These are phyloP conservation scores for Arctia plantaginis DNA, from an alignment of 2,888 invertebrate genomes.

Conservation along the genomic window DNA sequence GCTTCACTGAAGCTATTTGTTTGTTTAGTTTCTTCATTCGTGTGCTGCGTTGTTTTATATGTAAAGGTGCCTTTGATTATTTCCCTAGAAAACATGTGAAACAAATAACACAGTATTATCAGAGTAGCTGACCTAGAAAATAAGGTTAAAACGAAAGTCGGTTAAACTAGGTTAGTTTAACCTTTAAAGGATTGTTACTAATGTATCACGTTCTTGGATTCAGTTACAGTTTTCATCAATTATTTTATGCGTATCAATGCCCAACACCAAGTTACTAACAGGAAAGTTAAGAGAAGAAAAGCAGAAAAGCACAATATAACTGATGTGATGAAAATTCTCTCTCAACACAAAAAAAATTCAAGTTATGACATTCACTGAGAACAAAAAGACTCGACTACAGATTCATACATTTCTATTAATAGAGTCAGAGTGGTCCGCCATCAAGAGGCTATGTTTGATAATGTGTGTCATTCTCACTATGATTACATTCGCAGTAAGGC, in stretches of 20 bases:
- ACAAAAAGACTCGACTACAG: too few relatives aligned
- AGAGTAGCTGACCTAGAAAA: neutral
- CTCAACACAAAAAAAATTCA: too few relatives aligned
- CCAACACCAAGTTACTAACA: too few relatives aligned
- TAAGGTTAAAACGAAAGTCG: neutral
- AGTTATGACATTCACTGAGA: too few relatives aligned
- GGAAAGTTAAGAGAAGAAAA: too few relatives aligned
- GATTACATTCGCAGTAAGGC: too few relatives aligned
- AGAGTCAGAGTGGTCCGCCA: too few relatives aligned
- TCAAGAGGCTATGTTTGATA: too few relatives aligned
- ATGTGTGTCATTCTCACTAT: too few relatives aligned
- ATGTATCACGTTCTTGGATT: neutral
- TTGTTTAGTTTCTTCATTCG: conserved; percentile 45
- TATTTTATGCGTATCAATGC: neutral
- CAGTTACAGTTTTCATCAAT: neutral
- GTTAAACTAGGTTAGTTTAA: neutral
- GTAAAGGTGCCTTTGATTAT: neutral
- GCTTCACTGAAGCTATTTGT: conserved; percentile 39
- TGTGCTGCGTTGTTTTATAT: conserved; percentile 12
- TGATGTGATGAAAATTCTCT: too few relatives aligned
- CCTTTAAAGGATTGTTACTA: neutral
- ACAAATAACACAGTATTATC: neutral
- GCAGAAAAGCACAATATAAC: too few relatives aligned
- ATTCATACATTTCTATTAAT: too few relatives aligned
- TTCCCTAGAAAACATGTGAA: neutral